Conservation (phyloP, 2,797 vertebrate genomes). For the Gymnothorax javanicus region DNA sequence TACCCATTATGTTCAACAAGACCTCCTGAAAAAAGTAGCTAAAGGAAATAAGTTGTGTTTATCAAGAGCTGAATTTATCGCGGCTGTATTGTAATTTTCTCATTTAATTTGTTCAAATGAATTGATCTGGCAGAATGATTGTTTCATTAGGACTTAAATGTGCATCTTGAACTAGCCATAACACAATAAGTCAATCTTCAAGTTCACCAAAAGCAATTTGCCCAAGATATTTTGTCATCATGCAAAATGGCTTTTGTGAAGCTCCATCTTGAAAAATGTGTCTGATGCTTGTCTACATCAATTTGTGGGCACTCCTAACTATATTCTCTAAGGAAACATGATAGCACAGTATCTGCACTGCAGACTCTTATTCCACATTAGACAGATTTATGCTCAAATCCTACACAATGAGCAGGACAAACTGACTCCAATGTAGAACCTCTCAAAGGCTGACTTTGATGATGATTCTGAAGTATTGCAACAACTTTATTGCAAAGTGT, state of each 20-base stretch:
- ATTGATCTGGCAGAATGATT: conserved; percentile 5
- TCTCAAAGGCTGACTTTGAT: neutral
- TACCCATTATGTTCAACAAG: neutral
- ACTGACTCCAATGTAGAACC: neutral
- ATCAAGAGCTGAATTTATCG: neutral
- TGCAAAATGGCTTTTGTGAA: conserved; percentile 1
- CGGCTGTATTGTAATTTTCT: neutral
- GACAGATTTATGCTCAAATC: neutral
- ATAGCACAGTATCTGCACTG: neutral
- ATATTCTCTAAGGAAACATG: neutral
- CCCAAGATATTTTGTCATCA: neutral
- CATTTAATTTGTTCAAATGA: neutral
- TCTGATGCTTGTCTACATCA: neutral
- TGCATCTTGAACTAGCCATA: neutral
- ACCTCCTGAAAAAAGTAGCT: neutral
- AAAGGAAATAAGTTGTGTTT: neutral
- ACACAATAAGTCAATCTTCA: neutral
- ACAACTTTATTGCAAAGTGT: neutral
- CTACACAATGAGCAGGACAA: neutral
- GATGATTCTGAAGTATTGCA: neutral
- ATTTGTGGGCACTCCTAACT: neutral
- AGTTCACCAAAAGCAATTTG: neutral
- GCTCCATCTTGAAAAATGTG: neutral
- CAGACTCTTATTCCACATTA: neutral
- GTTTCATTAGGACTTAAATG: neutral